Conservation (phyloP, 2,113 vertebrate species). For the Accipiter virgatus region DNA sequence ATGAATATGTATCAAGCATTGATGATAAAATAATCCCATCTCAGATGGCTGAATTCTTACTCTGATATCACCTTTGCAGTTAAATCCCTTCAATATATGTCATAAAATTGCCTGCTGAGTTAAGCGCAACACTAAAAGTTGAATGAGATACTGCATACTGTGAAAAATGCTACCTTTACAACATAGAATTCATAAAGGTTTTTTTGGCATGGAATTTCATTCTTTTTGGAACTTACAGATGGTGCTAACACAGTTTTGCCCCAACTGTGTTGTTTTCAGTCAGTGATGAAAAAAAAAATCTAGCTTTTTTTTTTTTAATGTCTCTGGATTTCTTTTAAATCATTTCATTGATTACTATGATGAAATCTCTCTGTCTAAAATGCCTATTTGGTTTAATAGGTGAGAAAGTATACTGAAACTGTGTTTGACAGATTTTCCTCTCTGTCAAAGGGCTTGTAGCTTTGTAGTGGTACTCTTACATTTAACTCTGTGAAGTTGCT, state of each 20-base stretch:
- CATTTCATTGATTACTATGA: neutral
- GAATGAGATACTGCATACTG: neutral
- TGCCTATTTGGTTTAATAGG: neutral
- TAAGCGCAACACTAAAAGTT: neutral
- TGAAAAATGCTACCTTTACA: neutral
- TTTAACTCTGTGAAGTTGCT: neutral
- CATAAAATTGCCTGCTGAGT: neutral
- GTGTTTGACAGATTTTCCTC: neutral
- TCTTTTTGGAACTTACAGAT: neutral
- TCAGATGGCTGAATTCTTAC: neutral
- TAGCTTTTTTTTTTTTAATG: neutral
- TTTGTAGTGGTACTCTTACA: rapidly evolving
- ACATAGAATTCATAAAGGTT: neutral
- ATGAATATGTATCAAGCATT: neutral
- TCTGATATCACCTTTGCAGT: neutral
- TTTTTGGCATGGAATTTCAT: neutral
- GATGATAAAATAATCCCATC: neutral
- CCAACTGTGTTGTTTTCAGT: neutral
- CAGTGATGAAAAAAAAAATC: neutral
- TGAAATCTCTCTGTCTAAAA: neutral
- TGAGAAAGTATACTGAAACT: neutral
- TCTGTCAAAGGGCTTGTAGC: neutral
- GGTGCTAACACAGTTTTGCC: neutral
- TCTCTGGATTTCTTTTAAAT: neutral
- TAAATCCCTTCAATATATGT: neutral